A percentile compares a stretch with the other conserved stretches of the same genome.
Evolutionary conservation across 2,113 vertebrate genomes (phyloP).

Genomic region (Phocoena phocoena): DNA sequence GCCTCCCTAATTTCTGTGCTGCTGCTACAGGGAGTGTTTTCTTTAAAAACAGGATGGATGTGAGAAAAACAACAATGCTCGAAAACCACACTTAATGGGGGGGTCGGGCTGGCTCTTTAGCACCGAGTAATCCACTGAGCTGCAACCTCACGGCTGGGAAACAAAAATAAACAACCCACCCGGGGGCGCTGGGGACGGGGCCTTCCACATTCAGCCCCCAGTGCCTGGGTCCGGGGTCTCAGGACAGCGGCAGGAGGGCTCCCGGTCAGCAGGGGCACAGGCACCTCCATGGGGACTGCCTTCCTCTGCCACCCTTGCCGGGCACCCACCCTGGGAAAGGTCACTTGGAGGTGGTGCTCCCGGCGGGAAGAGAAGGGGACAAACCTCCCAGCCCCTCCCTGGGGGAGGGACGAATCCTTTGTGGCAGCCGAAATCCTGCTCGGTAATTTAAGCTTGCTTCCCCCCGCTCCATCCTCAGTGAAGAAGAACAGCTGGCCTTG

Average conservation of each 20-base stretch:
- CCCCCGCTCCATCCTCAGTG: neutral
- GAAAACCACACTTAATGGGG: conserved; percentile 54
- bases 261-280: fast-evolving
- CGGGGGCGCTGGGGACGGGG: neutral
- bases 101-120: conserved; percentile 41
- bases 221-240: neutral
- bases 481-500: conserved; percentile 66
- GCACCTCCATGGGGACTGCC: neutral
- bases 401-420: neutral
- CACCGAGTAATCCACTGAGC: neutral
- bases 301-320: neutral
- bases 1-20: conserved; percentile 52
- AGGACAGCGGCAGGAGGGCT: no score
- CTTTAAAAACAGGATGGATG: conserved; percentile 76
- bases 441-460: conserved; percentile 55
- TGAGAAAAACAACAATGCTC: conserved; percentile 65
- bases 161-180: neutral
- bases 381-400: neutral
- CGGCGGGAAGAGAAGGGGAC: neutral
- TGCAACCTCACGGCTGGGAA: neutral
- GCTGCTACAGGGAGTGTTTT: conserved; percentile 54
- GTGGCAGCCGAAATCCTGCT: neutral
- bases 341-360: neutral
- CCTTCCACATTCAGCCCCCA: neutral
- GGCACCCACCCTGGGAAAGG: conserved; percentile 48